phyloP scores from a whole-genome alignment of 2,113 vertebrate species.

The Vidua macroura region DNA sequence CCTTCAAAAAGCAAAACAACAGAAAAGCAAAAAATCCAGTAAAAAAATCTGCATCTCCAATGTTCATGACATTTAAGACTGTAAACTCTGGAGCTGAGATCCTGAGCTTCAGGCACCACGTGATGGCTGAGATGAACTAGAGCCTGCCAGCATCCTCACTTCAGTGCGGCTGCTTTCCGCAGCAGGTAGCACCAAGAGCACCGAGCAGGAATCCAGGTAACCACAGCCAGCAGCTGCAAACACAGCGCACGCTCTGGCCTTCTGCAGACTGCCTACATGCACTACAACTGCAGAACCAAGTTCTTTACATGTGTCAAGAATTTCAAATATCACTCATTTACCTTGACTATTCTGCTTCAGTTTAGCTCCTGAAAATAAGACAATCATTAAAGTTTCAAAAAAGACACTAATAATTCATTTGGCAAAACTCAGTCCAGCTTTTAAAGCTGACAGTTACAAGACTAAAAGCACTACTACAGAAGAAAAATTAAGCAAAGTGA shows the following conservation, averaged over 20 bases:
- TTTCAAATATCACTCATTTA: neutral
- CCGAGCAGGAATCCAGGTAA: neutral
- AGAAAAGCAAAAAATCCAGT: neutral
- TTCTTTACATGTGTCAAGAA: neutral
- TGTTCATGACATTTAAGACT: neutral
- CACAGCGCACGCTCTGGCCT: neutral
- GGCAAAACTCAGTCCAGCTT: neutral
- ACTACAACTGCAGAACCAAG: neutral
- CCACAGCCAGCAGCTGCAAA: neutral
- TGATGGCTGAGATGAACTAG: neutral
- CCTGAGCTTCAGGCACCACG: neutral
- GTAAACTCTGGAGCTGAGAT: neutral
- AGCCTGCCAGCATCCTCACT: neutral
- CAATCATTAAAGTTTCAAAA: neutral
- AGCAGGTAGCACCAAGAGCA: neutral
- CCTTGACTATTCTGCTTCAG: neutral
- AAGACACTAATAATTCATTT: neutral
- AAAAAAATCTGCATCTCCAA: neutral
- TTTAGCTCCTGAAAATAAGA: neutral
- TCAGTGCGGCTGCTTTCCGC: neutral
- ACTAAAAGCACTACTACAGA: neutral
- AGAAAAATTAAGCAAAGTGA: neutral
- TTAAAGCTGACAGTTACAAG: neutral
- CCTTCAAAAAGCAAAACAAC: neutral
- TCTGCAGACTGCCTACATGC: neutral